These are phyloP conservation scores for Leucoptera coffeella DNA, from an alignment of 2,888 invertebrate genomes.

Conservation along the genomic window DNA sequence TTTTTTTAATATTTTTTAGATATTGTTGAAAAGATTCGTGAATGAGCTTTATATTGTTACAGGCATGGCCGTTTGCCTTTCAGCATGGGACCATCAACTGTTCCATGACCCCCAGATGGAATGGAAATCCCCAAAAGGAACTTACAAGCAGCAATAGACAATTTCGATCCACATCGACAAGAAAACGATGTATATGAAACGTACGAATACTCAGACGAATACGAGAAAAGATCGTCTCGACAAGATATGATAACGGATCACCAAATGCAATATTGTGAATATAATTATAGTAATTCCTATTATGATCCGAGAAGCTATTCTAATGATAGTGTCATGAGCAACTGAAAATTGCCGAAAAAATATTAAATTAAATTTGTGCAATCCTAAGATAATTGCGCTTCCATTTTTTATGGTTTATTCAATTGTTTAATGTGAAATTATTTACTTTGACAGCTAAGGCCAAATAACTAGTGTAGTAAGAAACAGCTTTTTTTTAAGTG, in stretches of 20 bases:
- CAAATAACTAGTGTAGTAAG: too few relatives aligned
- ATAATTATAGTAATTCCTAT: conserved; percentile 34
- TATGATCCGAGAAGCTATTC: conserved; percentile 31
- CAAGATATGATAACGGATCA: conserved; percentile 14
- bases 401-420: too few relatives aligned
- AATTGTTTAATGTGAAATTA: too few relatives aligned
- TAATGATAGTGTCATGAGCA: conserved; percentile 25
- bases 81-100: conserved; percentile 54
- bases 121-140: conserved; percentile 15
- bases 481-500: too few relatives aligned
- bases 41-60: conserved; percentile 19
- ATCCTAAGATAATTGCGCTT: not conserved
- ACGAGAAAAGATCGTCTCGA: conserved; percentile 23
- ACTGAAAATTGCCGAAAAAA: not conserved
- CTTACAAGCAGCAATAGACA: conserved; percentile 8
- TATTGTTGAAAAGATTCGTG: too few relatives aligned
- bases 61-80: conserved; percentile 81
- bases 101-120: conserved; percentile 39
- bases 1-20: too few relatives aligned
- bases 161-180: conserved; percentile 16
- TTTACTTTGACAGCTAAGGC: too few relatives aligned
- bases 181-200: conserved; percentile 12
- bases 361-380: not conserved
- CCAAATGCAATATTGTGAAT: conserved; percentile 27
- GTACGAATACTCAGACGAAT: conserved; percentile 26